phyloP scores from a whole-genome alignment of 2,113 vertebrate genomes.

The Istiophorus platypterus region DNA sequence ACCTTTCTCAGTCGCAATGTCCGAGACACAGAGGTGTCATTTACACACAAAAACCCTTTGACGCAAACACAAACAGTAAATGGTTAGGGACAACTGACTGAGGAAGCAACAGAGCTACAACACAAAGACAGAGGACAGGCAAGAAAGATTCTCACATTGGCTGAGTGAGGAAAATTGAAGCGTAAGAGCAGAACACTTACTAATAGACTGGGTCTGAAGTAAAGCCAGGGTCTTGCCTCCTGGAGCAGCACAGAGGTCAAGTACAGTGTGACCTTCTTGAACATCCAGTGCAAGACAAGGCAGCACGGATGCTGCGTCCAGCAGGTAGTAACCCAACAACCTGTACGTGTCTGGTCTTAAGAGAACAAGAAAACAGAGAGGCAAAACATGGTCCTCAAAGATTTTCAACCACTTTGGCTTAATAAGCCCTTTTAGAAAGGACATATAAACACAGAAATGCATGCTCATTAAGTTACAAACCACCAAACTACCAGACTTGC shows the following conservation, averaged over 20 bases:
- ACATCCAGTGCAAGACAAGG: conserved; percentile 91
- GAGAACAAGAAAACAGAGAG: not conserved
- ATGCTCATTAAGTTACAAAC: too few species aligned
- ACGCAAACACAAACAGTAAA: not conserved
- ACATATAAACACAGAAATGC: not conserved
- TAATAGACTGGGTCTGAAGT: conserved; percentile 89
- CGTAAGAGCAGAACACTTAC: conserved; percentile 77
- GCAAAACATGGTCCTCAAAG: not conserved
- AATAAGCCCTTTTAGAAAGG: not conserved
- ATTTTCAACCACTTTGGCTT: too few species aligned
- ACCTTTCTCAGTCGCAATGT: conserved; percentile 84
- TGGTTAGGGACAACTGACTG: not conserved
- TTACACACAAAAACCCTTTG: conserved; percentile 89
- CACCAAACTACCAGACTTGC: too few species aligned
- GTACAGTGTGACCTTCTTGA: conserved; percentile 85
- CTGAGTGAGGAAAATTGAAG: not conserved
- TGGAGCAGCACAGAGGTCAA: conserved; percentile 95
- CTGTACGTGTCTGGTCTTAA: conserved; percentile 85
- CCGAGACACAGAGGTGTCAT: conserved; percentile 89
- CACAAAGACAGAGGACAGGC: not conserved
- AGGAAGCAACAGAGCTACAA: not conserved
- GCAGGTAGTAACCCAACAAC: conserved; percentile 90
- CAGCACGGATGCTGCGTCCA: conserved; percentile 95
- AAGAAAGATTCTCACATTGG: not conserved
- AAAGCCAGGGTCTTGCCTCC: conserved; percentile 94